Percentiles rank a stretch among this genome's conserved stretches.
Evolutionary conservation across 2,888 invertebrate genomes (phyloP).

Genomic region (Ametastegia equiseti): DNA sequence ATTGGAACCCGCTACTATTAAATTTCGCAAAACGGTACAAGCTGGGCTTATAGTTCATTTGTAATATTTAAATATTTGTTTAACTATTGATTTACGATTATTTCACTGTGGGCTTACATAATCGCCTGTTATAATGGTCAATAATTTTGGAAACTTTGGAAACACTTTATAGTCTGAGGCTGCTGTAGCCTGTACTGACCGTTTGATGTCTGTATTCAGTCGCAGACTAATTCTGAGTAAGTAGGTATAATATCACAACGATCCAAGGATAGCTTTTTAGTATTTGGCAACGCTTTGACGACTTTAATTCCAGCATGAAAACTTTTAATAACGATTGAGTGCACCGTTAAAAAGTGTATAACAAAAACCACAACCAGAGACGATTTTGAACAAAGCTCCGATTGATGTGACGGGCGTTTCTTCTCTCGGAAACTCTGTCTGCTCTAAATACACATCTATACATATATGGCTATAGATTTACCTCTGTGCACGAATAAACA

Average conservation of each 20-base stretch:
- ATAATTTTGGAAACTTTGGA: too few relatives aligned
- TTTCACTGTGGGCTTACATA: too few relatives aligned
- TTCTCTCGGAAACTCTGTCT: slow-evolving; percentile 11
- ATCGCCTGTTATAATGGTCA: too few relatives aligned
- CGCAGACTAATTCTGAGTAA: neutral
- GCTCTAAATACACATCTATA: neutral
- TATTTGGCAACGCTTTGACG: neutral
- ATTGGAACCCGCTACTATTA: too few relatives aligned
- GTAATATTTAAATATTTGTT: too few relatives aligned
- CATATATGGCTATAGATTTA: neutral
- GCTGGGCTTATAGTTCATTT: too few relatives aligned
- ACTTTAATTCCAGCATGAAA: neutral
- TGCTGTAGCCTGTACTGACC: too few relatives aligned
- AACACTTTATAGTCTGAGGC: neutral
- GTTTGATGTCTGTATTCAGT: neutral
- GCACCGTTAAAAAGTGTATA: neutral
- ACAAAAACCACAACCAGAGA: neutral
- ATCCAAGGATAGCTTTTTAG: neutral
- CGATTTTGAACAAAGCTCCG: neutral
- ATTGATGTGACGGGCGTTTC: slow-evolving; percentile 3
- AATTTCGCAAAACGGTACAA: too few relatives aligned
- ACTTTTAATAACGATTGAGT: slow-evolving; percentile 40
- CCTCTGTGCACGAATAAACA: neutral
- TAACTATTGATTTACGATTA: too few relatives aligned
- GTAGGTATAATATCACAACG: too few relatives aligned